A percentile compares a stretch with the other conserved stretches of the same genome.
These are phyloP conservation scores for Silurus lanzhouensis DNA, from an alignment of 2,797 vertebrate genomes.

Conservation along the genomic window DNA sequence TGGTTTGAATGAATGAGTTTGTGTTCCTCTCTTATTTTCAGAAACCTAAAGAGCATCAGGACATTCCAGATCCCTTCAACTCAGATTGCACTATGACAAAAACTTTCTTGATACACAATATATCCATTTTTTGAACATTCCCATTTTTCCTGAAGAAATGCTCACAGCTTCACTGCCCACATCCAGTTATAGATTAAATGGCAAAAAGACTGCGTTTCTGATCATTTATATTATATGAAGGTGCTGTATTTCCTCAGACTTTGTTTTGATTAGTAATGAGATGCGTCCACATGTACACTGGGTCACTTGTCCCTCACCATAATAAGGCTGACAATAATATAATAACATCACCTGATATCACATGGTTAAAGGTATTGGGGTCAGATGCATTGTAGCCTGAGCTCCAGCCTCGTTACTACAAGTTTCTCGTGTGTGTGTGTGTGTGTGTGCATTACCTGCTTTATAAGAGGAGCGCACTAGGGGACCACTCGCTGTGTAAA, in stretches of 20 bases:
- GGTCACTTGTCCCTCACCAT: background rate
- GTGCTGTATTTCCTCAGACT: background rate
- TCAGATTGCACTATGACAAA: too few species aligned
- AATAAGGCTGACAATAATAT: background rate
- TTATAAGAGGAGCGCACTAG: constrained; percentile 98
- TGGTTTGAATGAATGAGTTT: background rate
- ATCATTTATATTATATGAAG: background rate
- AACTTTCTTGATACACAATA: too few species aligned
- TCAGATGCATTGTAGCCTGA: background rate
- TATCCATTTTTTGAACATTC: too few species aligned
- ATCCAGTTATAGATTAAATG: background rate
- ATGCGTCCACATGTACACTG: background rate
- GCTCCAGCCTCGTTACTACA: background rate
- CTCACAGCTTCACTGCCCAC: too few species aligned
- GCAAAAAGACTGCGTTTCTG: background rate
- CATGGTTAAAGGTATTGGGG: background rate
- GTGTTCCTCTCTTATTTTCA: too few species aligned
- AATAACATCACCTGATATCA: background rate
- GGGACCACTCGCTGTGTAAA: constrained; percentile 94
- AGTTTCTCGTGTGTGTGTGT: constrained; percentile 3
- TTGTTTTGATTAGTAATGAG: background rate
- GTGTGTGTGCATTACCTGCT: constrained; percentile 81
- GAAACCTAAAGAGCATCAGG: too few species aligned
- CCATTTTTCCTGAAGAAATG: too few species aligned
- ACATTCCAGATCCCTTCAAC: too few species aligned